Evolutionary conservation across 2,113 vertebrate genomes (phyloP).

Genomic region (Pseudorectes ferrugineus): DNA sequence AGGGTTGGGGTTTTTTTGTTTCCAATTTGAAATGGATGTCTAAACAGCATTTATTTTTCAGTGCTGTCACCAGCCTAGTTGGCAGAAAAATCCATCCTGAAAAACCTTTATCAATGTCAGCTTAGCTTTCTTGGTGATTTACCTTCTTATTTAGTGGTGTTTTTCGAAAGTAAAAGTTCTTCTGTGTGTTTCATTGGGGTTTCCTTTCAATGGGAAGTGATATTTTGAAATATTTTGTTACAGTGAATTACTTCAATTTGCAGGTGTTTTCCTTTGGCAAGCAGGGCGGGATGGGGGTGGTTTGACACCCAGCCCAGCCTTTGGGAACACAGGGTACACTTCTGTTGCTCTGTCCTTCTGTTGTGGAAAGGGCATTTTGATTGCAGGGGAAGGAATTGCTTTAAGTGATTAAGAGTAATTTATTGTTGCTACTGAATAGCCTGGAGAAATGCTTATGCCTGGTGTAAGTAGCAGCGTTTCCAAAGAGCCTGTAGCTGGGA

Average conservation of each 20-base stretch:
- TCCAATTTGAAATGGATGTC: neutral
- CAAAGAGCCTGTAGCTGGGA: neutral
- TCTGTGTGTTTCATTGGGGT: neutral
- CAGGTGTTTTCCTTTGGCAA: neutral
- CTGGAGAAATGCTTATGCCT: neutral
- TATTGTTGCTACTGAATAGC: neutral
- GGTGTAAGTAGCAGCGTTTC: neutral
- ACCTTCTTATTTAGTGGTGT: neutral
- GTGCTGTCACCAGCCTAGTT: neutral
- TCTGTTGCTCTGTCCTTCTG: neutral
- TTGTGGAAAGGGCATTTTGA: neutral
- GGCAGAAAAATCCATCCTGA: neutral
- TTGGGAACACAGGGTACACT: neutral
- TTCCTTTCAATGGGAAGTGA: neutral
- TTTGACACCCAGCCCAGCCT: neutral
- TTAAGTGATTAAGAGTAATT: neutral
- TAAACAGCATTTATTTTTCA: neutral
- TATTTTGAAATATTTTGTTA: neutral
- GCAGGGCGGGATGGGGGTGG: no score
- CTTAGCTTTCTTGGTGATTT: neutral
- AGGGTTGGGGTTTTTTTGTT: neutral
- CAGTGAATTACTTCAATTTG: no score
- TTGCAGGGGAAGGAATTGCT: neutral
- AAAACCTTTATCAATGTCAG: neutral
- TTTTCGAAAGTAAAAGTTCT: neutral